phyloP scores from a whole-genome alignment of 2,797 vertebrate species.

The Galagoides demidoff region DNA sequence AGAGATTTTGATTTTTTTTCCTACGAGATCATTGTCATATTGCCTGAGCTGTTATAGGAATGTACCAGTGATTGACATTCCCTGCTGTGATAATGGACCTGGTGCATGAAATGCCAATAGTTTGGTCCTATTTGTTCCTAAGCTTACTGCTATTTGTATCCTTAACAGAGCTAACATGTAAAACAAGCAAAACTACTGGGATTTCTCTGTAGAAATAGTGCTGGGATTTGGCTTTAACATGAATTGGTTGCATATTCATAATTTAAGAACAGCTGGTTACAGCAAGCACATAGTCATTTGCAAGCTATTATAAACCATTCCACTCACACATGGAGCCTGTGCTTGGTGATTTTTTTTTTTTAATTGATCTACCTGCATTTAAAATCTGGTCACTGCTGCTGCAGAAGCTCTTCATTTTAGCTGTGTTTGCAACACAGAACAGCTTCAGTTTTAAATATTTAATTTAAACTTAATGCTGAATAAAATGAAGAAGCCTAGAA shows the following conservation, averaged over 20 bases:
- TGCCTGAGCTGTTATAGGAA: slow-evolving; percentile 88
- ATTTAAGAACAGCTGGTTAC: slow-evolving; percentile 94
- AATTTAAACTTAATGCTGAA: slow-evolving; percentile 90
- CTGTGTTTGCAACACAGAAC: slow-evolving; percentile 91
- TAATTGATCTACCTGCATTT: slow-evolving; percentile 95
- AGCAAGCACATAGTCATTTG: slow-evolving; percentile 87
- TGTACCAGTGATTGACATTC: slow-evolving; percentile 88
- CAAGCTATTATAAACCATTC: slow-evolving; percentile 89
- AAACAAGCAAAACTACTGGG: slow-evolving; percentile 87
- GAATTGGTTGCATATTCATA: slow-evolving; percentile 90
- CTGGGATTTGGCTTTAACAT: slow-evolving; percentile 89
- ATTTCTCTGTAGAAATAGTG: slow-evolving; percentile 89
- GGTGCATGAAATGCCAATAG: slow-evolving; percentile 88
- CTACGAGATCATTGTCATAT: slow-evolving; percentile 89
- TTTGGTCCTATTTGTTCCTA: slow-evolving; percentile 89
- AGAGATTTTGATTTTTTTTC: slow-evolving; percentile 86
- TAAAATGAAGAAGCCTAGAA: slow-evolving; percentile 87
- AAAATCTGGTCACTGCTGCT: slow-evolving; percentile 94
- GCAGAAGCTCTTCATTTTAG: slow-evolving; percentile 94
- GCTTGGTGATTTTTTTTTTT: slow-evolving; percentile 82
- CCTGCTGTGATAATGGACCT: slow-evolving; percentile 92
- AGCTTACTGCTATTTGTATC: slow-evolving; percentile 93
- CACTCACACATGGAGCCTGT: slow-evolving; percentile 87
- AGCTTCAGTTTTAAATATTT: slow-evolving; percentile 93
- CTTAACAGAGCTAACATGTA: slow-evolving; percentile 88